Conservation (phyloP, 2,113 vertebrate genomes). For the Alaudala cheleensis region DNA sequence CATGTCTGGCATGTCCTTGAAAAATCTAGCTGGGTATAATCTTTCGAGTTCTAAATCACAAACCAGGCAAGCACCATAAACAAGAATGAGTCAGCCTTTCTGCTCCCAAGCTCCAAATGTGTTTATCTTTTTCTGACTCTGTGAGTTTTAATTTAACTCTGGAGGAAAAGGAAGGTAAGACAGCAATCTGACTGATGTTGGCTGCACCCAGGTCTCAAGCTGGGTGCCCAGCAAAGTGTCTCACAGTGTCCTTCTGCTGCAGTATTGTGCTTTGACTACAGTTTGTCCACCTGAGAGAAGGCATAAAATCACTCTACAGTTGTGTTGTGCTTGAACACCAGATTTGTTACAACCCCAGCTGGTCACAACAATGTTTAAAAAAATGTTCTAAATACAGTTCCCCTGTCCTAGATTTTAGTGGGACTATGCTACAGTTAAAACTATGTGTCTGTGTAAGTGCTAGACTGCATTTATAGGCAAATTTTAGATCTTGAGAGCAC, state of each 20-base stretch:
- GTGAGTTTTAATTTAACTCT: not conserved
- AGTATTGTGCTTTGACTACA: rapidly evolving
- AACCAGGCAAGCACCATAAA: not conserved
- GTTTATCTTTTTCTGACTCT: not conserved
- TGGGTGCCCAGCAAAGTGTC: not conserved
- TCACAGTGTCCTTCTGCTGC: not conserved
- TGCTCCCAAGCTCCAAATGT: not conserved
- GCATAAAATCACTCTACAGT: not conserved
- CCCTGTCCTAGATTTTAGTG: not conserved
- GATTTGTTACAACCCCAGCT: not conserved
- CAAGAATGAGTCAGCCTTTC: not conserved
- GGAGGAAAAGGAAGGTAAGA: not conserved
- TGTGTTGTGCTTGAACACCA: not conserved
- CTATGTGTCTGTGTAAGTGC: not conserved
- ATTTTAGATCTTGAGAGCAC: not conserved
- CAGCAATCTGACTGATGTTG: not conserved
- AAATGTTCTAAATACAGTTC: not conserved
- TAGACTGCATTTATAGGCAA: not conserved
- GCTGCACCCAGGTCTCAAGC: not conserved
- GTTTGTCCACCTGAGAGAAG: not conserved
- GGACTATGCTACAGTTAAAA: not conserved
- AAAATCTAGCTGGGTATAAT: not conserved
- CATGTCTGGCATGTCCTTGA: not conserved
- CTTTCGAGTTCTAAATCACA: not conserved
- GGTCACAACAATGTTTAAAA: conserved; percentile 17